Evolutionary conservation across 1,140 invertebrate species (phyloP).

Genomic region (Drosophila pseudoobscura): DNA sequence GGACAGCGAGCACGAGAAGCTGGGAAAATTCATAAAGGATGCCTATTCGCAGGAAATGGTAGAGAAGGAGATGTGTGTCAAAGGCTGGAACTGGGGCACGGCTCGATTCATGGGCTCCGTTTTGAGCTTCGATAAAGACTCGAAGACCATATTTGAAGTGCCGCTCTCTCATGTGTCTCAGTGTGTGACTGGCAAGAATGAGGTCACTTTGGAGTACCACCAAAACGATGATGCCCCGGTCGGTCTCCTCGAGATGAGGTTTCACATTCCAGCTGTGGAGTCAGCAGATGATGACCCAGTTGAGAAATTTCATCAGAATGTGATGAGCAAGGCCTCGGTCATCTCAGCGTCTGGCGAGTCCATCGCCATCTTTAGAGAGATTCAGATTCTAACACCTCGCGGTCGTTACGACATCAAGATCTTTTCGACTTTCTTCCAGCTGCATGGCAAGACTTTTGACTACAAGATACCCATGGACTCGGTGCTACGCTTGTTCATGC

Average conservation of each 20-base stretch:
- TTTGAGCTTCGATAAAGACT: constrained; percentile 96
- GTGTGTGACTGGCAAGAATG: constrained; percentile 98
- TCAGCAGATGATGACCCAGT: constrained; percentile 94
- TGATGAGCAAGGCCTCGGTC: constrained; percentile 98
- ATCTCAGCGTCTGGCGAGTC: constrained; percentile 99
- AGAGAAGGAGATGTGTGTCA: constrained; percentile 96
- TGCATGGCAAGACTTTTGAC: constrained; percentile 99
- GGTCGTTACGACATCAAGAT: constrained; percentile 99
- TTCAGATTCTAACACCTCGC: constrained; percentile 99
- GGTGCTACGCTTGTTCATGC: constrained; percentile 95
- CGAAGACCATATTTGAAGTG: constrained; percentile 96
- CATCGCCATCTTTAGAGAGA: constrained; percentile 97
- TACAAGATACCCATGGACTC: constrained; percentile 99
- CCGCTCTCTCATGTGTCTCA: constrained; percentile 98
- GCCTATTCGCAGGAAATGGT: constrained; percentile 94
- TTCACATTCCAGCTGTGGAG: constrained; percentile 96
- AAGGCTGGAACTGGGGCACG: constrained; percentile 99
- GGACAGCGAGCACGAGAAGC: constrained; percentile 93
- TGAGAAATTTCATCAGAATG: constrained; percentile 97
- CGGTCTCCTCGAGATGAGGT: constrained; percentile 98
- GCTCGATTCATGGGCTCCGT: constrained; percentile 96
- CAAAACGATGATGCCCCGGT: constrained; percentile 99
- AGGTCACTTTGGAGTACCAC: constrained; percentile 99
- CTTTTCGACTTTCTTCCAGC: constrained; percentile 98
- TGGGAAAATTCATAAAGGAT: constrained; percentile 92